These are phyloP conservation scores for Polyergus mexicanus DNA, from an alignment of 1,140 invertebrate species.

Conservation along the genomic window DNA sequence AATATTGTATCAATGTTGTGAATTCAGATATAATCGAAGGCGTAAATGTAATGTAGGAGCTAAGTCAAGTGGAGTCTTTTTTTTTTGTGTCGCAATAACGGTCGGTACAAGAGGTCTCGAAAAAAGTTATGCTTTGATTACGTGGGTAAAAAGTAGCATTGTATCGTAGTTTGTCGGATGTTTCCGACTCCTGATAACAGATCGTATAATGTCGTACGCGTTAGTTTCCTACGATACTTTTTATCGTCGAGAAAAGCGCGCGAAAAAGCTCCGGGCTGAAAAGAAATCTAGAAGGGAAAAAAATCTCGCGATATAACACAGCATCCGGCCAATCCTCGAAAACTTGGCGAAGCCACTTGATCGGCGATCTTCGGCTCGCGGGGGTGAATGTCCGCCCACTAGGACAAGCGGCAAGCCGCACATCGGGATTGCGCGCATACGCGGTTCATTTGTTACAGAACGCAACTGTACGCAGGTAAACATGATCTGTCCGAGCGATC, in stretches of 20 bases:
- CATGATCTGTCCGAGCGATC: conserved; percentile 71
- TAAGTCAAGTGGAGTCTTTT: conserved; percentile 29
- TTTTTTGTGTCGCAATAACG: conserved; percentile 9
- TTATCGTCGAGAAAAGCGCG: too few species aligned
- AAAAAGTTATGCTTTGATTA: conserved; percentile 16
- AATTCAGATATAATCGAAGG: conserved; percentile 39
- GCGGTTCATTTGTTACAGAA: conserved; percentile 80
- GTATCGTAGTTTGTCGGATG: not conserved
- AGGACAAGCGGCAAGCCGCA: conserved; percentile 83
- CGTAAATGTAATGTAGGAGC: not conserved
- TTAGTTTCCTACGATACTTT: not conserved
- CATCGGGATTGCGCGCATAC: conserved; percentile 78
- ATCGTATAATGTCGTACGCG: not conserved
- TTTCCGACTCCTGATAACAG: not conserved
- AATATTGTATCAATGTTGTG: conserved; percentile 24
- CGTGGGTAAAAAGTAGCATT: not conserved
- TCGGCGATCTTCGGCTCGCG: conserved; percentile 81
- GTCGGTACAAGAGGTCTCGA: not conserved
- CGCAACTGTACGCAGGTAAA: conserved; percentile 73
- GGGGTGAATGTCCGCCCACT: conserved; percentile 86
- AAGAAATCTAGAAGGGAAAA: conserved; percentile 30
- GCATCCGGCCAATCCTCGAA: not conserved
- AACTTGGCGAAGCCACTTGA: conserved; percentile 53
- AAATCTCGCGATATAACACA: conserved; percentile 28
- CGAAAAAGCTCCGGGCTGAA: conserved; percentile 25